Evolutionary conservation across 2,113 vertebrate genomes (phyloP).

Genomic region (Deroptyus accipitrinus): DNA sequence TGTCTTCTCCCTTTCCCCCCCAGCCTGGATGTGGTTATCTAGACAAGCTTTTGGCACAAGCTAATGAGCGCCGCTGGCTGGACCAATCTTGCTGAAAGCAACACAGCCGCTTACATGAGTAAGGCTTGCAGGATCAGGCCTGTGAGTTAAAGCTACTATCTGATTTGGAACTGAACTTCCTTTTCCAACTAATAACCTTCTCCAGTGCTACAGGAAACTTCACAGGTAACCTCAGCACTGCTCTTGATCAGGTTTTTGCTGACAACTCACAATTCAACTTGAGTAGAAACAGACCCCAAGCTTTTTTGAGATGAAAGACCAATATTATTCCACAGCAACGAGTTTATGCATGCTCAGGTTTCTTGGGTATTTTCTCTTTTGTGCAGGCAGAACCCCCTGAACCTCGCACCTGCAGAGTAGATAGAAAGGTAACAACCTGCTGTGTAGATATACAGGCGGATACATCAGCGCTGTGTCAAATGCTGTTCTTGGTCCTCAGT

Average conservation of each 20-base stretch:
- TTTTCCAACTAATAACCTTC: neutral
- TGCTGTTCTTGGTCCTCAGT: neutral
- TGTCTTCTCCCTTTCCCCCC: neutral
- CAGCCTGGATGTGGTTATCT: neutral
- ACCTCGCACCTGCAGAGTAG: neutral
- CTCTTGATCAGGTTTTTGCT: neutral
- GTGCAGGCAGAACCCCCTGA: neutral
- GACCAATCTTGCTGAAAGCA: conserved; percentile 8
- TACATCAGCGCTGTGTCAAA: neutral
- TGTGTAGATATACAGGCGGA: neutral
- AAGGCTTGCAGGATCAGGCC: conserved; percentile 29
- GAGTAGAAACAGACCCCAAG: neutral
- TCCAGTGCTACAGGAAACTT: neutral
- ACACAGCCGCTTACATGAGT: neutral
- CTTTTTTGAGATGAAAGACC: neutral
- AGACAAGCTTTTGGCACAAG: neutral
- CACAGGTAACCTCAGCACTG: neutral
- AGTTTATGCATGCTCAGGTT: neutral
- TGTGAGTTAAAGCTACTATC: neutral
- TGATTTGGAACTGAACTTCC: conserved; percentile 31
- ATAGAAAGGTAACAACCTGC: neutral
- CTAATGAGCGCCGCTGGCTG: neutral
- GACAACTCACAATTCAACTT: neutral
- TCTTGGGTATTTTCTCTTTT: neutral
- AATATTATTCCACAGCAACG: neutral